Percentiles rank a stretch among this genome's conserved stretches.
These are phyloP conservation scores for Myotis myotis DNA, from an alignment of 2,797 vertebrate species.

Conservation along the genomic window DNA sequence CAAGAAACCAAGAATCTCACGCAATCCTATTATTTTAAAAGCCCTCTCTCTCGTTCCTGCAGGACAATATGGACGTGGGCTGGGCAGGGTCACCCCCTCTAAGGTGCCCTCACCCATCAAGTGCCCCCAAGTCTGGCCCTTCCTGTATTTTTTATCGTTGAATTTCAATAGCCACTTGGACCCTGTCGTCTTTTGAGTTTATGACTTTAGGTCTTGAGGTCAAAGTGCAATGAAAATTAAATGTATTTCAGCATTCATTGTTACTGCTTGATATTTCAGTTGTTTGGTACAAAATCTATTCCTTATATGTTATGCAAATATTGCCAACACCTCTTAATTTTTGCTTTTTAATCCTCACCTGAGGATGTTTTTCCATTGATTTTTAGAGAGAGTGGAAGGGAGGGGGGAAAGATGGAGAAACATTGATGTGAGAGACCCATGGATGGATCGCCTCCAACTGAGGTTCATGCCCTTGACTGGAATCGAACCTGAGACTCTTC, in stretches of 20 bases:
- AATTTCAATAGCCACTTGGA: neutral
- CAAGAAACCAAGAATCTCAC: neutral
- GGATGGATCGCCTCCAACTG: too few relatives aligned
- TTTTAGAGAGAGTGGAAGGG: too few relatives aligned
- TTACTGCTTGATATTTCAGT: neutral
- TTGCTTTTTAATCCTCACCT: too few relatives aligned
- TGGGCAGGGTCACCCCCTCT: accelerated
- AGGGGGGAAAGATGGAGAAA: too few relatives aligned
- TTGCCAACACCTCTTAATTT: neutral
- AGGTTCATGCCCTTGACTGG: too few relatives aligned
- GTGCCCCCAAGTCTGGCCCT: neutral
- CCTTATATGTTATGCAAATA: neutral
- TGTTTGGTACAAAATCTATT: neutral
- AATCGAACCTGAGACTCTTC: too few relatives aligned
- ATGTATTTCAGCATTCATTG: neutral
- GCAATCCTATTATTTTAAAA: neutral
- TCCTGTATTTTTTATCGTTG: neutral
- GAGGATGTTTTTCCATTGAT: too few relatives aligned
- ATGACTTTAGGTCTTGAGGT: neutral
- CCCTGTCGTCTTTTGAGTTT: neutral
- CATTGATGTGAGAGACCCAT: too few relatives aligned
- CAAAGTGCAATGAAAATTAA: neutral
- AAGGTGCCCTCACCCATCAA: neutral
- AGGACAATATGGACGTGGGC: accelerated
- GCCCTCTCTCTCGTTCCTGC: neutral